Evolutionary conservation across 2,888 invertebrate genomes (phyloP).

Genomic region (Stenichneumon culpator): DNA sequence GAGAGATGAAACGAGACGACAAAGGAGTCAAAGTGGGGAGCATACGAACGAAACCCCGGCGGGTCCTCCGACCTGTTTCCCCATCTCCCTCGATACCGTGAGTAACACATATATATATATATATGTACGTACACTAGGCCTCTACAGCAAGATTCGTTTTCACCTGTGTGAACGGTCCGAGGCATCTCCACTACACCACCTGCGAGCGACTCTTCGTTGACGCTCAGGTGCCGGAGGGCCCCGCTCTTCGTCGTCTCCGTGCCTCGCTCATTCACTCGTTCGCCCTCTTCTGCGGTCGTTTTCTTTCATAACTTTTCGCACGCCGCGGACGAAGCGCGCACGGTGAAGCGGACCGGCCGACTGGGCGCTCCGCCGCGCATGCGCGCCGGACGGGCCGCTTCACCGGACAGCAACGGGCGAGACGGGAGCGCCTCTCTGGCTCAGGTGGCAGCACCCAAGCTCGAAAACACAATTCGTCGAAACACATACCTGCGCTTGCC

Average conservation of each 20-base stretch:
- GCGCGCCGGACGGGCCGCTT: constrained; percentile 13
- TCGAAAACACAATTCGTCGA: constrained; percentile 58
- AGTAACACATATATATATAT: constrained; percentile 3
- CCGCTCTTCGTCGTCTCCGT: constrained; percentile 59
- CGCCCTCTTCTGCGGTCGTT: constrained; percentile 29
- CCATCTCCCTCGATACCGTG: constrained; percentile 34
- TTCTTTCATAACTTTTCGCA: constrained; percentile 40
- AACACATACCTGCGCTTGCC: constrained; percentile 25
- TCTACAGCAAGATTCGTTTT: constrained; percentile 48
- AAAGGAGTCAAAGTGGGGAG: constrained; percentile 63
- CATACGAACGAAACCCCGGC: constrained; percentile 66
- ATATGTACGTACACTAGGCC: constrained; percentile 7
- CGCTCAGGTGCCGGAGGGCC: constrained; percentile 53
- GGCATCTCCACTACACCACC: constrained; percentile 18
- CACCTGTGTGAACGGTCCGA: constrained; percentile 59
- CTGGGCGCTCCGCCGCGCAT: neutral
- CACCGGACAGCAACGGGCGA: neutral
- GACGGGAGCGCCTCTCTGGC: neutral
- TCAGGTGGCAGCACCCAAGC: constrained; percentile 77
- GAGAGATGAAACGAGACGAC: constrained; percentile 34
- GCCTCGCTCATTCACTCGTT: constrained; percentile 66
- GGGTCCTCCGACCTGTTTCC: constrained; percentile 69
- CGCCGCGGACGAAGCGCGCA: neutral
- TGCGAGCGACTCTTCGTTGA: constrained; percentile 16
- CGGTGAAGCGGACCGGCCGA: constrained; percentile 44